phyloP scores from a whole-genome alignment of 2,888 invertebrate genomes.

The Diplazon laetatorius region DNA sequence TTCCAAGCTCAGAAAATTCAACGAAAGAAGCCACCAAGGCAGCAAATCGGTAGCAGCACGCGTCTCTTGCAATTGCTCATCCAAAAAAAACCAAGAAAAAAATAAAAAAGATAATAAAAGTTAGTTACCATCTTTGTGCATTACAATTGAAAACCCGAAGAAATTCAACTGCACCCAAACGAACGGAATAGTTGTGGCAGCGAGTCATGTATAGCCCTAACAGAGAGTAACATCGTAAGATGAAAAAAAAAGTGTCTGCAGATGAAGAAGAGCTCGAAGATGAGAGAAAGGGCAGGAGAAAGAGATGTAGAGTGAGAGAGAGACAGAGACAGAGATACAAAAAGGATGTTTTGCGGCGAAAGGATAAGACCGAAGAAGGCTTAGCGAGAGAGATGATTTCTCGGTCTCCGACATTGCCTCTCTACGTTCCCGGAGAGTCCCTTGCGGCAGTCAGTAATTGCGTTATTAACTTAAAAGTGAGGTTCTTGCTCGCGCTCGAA shows the following conservation, averaged over 20 bases:
- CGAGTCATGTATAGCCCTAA: not conserved
- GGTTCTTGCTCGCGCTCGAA: conserved; percentile 62
- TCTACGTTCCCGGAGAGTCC: conserved; percentile 60
- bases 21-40: not conserved
- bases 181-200: conserved; percentile 8
- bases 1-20: conserved; percentile 1
- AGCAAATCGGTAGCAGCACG: conserved; percentile 37
- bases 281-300: no score
- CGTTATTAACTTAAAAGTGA: conserved; percentile 71
- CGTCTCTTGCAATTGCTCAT: conserved; percentile 27
- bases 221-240: conserved; percentile 1
- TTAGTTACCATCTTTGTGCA: not conserved
- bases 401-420: conserved; percentile 50
- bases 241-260: conserved; percentile 36
- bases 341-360: conserved; percentile 24
- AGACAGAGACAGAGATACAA: not conserved
- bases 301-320: not conserved
- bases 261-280: conserved; percentile 19
- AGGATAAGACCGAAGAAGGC: conserved; percentile 22
- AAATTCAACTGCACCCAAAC: not conserved
- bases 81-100: no score
- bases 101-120: conserved; percentile 9
- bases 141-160: not conserved
- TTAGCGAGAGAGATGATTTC: conserved; percentile 41
- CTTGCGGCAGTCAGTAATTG: conserved; percentile 68